A percentile compares a stretch with the other conserved stretches of the same genome.
Conservation (phyloP, 2,113 vertebrate species). For the Mus pahari region DNA sequence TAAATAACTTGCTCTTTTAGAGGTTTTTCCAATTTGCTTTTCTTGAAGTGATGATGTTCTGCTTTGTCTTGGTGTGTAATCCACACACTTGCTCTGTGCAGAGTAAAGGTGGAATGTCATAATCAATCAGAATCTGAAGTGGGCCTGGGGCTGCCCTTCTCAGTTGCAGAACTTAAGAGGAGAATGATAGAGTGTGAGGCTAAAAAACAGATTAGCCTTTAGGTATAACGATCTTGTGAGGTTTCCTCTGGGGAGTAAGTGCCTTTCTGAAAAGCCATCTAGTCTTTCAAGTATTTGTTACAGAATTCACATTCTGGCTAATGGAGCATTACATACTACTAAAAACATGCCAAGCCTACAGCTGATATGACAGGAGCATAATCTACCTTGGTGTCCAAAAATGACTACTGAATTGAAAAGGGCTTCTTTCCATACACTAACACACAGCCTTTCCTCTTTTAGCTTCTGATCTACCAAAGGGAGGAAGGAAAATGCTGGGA, state of each 20-base stretch:
- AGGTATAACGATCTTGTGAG: conserved; percentile 38
- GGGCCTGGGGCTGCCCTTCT: conserved; percentile 75
- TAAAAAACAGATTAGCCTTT: conserved; percentile 11
- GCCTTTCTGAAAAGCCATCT: conserved; percentile 41
- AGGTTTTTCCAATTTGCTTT: conserved; percentile 80
- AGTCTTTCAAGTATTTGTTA: conserved; percentile 54
- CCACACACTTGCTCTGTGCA: conserved; percentile 76
- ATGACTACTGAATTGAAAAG: neutral
- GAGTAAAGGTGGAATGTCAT: conserved; percentile 73
- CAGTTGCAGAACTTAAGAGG: conserved; percentile 77
- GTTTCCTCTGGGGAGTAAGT: conserved; percentile 44
- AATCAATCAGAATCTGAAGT: conserved; percentile 78
- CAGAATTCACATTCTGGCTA: conserved; percentile 38
- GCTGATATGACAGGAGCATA: neutral
- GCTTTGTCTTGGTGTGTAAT: conserved; percentile 81
- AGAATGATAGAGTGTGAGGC: neutral
- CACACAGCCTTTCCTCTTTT: neutral
- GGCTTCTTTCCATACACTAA: neutral
- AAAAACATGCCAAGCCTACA: conserved; percentile 22
- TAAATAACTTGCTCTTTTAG: conserved; percentile 81
- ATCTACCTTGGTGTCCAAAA: neutral
- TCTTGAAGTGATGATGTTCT: conserved; percentile 84
- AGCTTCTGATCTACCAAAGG: neutral
- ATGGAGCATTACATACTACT: neutral
- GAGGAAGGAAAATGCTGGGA: neutral